Percentiles rank a stretch among this genome's conserved stretches.
Conservation (phyloP, 1,140 invertebrate species). For the Euschistus heros region DNA sequence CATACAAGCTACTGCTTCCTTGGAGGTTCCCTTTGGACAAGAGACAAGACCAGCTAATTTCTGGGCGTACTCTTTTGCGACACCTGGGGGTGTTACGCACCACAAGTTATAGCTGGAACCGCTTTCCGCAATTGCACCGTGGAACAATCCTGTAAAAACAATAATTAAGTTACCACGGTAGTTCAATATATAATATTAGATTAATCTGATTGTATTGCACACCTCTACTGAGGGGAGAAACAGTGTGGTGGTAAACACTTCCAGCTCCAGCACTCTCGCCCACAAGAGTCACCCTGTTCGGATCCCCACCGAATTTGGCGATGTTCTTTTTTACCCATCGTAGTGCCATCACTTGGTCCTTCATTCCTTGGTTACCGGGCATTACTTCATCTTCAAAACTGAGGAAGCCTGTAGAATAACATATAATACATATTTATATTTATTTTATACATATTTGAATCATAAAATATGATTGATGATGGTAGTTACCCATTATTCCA, state of each 20-base stretch:
- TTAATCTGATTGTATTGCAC: background rate
- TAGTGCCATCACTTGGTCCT: constrained; percentile 26
- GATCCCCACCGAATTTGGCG: constrained; percentile 25
- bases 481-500: too few relatives aligned
- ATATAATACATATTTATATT: too few relatives aligned
- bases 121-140: background rate
- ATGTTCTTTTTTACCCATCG: constrained; percentile 27
- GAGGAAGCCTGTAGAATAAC: constrained; percentile 18
- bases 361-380: constrained; percentile 26
- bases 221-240: constrained; percentile 25
- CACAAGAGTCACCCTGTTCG: constrained; percentile 22
- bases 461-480: too few relatives aligned
- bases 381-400: constrained; percentile 24
- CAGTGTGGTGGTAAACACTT: constrained; percentile 23
- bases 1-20: background rate
- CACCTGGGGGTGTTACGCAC: background rate
- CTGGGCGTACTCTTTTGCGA: background rate
- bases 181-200: background rate
- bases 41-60: background rate
- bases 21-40: background rate
- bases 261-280: constrained; percentile 24
- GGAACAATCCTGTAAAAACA: background rate
- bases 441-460: too few relatives aligned
- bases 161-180: too few relatives aligned
- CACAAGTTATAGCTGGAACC: background rate